Evolutionary conservation across 2,113 vertebrate species (phyloP).

Genomic region (Serinus canaria): DNA sequence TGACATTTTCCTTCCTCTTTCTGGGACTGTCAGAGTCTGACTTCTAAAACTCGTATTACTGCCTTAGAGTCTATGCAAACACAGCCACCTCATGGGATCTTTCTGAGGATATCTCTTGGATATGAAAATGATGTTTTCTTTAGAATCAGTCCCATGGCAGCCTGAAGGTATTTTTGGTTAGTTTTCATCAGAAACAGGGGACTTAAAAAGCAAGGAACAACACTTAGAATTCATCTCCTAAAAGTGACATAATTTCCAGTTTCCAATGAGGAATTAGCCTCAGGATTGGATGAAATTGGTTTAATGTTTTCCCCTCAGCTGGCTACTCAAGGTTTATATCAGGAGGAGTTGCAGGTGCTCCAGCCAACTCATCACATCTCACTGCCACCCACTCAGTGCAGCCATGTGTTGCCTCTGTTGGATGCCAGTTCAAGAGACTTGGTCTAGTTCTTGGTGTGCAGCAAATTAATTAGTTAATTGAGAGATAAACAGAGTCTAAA

Average conservation of each 20-base stretch:
- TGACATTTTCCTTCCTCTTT: not conserved
- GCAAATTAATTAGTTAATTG: not conserved
- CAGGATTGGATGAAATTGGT: not conserved
- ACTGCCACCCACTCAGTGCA: not conserved
- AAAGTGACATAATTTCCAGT: not conserved
- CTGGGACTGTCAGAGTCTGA: not conserved
- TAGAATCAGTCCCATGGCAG: not conserved
- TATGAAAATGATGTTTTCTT: constrained; percentile 35
- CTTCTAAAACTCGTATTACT: not conserved
- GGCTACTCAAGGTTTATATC: not conserved
- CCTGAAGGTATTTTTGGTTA: not conserved
- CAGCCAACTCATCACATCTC: not conserved
- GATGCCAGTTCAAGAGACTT: not conserved
- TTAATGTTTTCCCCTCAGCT: not conserved
- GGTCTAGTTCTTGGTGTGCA: not conserved
- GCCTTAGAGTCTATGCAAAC: not conserved
- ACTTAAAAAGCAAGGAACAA: not conserved
- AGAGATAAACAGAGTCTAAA: not conserved
- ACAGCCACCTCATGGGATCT: not conserved
- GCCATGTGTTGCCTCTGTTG: not conserved
- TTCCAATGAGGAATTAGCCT: not conserved
- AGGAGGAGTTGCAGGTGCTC: not conserved
- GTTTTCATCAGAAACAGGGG: not conserved
- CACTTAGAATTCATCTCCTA: not conserved
- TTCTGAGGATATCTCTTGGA: not conserved